phyloP scores from a whole-genome alignment of 1,140 invertebrate genomes.

The Zaprionus taronus region DNA sequence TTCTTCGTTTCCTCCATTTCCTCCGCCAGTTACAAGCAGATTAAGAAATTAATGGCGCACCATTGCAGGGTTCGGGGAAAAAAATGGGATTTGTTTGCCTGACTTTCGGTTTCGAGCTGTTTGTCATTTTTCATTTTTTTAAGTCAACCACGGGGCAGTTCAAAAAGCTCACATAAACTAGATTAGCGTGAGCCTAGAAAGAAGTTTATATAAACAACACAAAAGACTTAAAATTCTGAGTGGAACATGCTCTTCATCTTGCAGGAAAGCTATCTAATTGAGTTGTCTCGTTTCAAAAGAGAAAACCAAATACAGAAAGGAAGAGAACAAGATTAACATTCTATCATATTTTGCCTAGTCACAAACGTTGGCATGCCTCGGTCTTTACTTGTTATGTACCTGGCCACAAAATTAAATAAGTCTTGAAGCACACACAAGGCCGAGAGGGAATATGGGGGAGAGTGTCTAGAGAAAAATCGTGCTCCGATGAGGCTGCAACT shows the following conservation, averaged over 20 bases:
- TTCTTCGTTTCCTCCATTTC: background rate
- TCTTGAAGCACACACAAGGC: conserved; percentile 11
- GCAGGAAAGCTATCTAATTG: conserved; percentile 26
- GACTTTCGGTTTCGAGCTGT: conserved; percentile 25
- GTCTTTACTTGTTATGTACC: background rate
- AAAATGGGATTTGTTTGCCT: conserved; percentile 10
- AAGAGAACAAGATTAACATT: background rate
- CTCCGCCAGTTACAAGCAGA: conserved; percentile 28
- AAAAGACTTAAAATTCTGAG: conserved; percentile 2
- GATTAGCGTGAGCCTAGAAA: conserved; percentile 2
- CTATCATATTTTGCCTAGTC: conserved; percentile 28
- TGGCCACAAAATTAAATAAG: conserved; percentile 44
- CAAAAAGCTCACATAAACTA: conserved; percentile 11
- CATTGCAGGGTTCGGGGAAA: conserved; percentile 12
- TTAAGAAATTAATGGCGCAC: conserved; percentile 41
- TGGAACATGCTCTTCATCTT: conserved; percentile 4
- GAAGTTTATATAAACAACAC: background rate
- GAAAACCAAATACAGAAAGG: background rate
- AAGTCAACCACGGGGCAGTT: conserved; percentile 23
- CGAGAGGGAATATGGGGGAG: background rate
- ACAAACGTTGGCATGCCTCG: conserved; percentile 18
- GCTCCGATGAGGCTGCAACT: conserved; percentile 33
- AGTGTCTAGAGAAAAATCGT: background rate
- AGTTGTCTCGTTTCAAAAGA: conserved; percentile 14
- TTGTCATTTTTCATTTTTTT: conserved; percentile 45